A percentile compares a stretch with the other conserved stretches of the same genome.
These are phyloP conservation scores for Ahaetulla prasina DNA, from an alignment of 2,113 vertebrate species.

Conservation along the genomic window DNA sequence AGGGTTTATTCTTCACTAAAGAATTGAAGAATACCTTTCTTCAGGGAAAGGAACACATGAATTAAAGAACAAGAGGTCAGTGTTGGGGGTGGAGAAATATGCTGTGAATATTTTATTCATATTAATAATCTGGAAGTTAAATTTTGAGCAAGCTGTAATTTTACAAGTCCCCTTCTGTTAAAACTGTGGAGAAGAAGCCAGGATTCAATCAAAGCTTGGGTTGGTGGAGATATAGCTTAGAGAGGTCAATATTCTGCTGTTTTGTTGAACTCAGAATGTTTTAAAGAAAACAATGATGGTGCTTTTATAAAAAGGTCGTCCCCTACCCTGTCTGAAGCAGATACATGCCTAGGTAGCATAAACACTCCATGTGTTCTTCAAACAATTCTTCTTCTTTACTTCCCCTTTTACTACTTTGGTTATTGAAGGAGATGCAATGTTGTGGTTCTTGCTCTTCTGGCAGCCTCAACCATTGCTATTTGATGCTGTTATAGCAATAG, in stretches of 20 bases:
- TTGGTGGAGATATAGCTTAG: slow-evolving; percentile 46
- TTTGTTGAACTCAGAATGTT: slow-evolving; percentile 27
- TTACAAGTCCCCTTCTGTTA: slow-evolving; percentile 70
- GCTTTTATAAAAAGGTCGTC: slow-evolving; percentile 25
- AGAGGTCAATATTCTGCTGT: slow-evolving; percentile 17
- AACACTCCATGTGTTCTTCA: not conserved
- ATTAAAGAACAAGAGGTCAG: slow-evolving; percentile 55
- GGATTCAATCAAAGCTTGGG: slow-evolving; percentile 53
- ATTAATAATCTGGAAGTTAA: slow-evolving; percentile 72
- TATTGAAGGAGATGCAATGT: not conserved
- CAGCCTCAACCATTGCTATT: not conserved
- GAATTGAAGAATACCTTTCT: too few species aligned
- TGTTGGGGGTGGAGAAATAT: slow-evolving; percentile 38
- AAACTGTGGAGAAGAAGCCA: slow-evolving; percentile 56
- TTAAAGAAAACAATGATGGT: slow-evolving; percentile 31
- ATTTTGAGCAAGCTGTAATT: slow-evolving; percentile 68
- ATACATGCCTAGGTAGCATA: not conserved
- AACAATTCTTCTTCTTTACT: not conserved
- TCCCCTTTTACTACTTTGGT: not conserved
- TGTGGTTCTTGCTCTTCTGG: not conserved
- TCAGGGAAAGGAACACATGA: slow-evolving; percentile 41
- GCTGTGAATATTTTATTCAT: slow-evolving; percentile 62
- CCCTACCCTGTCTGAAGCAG: not conserved
- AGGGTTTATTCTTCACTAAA: slow-evolving; percentile 32
- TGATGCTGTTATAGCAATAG: not conserved